These are phyloP conservation scores for Deilephila porcellus DNA, from an alignment of 2,888 invertebrate species.

Conservation along the genomic window DNA sequence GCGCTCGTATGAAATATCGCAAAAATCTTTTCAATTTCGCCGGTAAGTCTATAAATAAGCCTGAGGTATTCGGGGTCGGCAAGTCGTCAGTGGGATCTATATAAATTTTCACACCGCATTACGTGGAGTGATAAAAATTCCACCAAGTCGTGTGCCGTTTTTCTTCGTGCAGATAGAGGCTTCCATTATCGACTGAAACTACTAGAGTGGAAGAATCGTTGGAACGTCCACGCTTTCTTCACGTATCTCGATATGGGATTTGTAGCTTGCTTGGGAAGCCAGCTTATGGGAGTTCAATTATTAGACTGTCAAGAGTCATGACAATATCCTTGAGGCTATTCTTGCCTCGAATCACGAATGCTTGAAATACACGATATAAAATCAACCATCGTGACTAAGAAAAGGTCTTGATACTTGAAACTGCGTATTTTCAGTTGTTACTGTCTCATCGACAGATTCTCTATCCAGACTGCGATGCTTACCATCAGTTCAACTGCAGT, in stretches of 20 bases:
- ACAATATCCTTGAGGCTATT: no score
- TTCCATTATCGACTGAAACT: neutral
- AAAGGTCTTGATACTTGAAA: no score
- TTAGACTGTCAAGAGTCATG: no score
- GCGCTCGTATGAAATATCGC: neutral
- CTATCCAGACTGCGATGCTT: no score
- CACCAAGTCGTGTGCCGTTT: constrained; percentile 37
- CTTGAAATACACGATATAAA: no score
- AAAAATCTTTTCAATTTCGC: neutral
- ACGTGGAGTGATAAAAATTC: constrained; percentile 56
- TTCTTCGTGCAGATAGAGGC: constrained; percentile 30
- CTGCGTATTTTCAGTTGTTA: no score
- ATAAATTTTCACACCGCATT: constrained; percentile 62
- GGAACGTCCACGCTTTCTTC: neutral
- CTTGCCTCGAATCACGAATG: no score
- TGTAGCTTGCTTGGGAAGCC: neutral
- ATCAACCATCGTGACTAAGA: no score
- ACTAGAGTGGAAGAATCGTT: constrained; percentile 12
- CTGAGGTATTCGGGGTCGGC: constrained; percentile 35
- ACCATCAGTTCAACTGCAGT: no score
- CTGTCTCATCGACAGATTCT: no score
- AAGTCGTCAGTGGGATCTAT: constrained; percentile 36
- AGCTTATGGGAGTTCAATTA: neutral
- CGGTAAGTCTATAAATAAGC: constrained; percentile 36
- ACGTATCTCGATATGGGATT: neutral